Percentiles rank a stretch among this genome's conserved stretches.
Evolutionary conservation across 1,140 invertebrate genomes (phyloP).

Genomic region (Bombus pascuorum): DNA sequence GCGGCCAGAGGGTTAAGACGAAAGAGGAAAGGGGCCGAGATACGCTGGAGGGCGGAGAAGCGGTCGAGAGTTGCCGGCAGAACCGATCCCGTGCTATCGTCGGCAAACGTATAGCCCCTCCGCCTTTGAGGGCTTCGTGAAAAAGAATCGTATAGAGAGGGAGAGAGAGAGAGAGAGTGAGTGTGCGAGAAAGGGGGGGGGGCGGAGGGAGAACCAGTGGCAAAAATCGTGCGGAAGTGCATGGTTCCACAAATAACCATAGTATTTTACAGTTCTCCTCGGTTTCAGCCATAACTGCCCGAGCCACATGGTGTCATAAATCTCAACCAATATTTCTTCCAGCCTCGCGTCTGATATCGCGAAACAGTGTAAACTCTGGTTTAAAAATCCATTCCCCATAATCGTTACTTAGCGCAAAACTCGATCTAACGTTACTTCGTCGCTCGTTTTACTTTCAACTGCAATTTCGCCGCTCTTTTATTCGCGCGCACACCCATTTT

Average conservation of each 20-base stretch:
- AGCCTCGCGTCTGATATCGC: background rate
- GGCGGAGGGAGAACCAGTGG: background rate
- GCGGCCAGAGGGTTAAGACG: conserved; percentile 15
- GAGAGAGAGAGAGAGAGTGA: background rate
- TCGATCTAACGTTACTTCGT: background rate
- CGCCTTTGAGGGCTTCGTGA: conserved; percentile 52
- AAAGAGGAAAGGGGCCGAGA: conserved; percentile 44
- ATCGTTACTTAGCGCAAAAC: background rate
- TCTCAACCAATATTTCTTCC: conserved; percentile 18
- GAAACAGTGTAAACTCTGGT: conserved; percentile 15
- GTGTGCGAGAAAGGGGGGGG: background rate
- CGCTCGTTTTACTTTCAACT: background rate
- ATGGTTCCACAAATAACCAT: conserved; percentile 52
- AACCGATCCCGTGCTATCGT: conserved; percentile 55
- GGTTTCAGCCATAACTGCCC: conserved; percentile 42
- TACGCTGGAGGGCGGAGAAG: conserved; percentile 41
- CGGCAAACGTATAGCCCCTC: conserved; percentile 47
- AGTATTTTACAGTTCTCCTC: conserved; percentile 43
- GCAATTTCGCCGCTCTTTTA: no score
- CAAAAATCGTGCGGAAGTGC: conserved; percentile 38
- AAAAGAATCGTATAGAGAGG: conserved; percentile 52
- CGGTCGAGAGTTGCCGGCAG: conserved; percentile 40
- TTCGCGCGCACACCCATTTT: background rate
- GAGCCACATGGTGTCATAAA: conserved; percentile 38
- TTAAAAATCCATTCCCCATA: background rate